A percentile compares a stretch with the other conserved stretches of the same genome.
Evolutionary conservation across 2,797 vertebrate species (phyloP).

Genomic region (Cryptoprocta ferox): DNA sequence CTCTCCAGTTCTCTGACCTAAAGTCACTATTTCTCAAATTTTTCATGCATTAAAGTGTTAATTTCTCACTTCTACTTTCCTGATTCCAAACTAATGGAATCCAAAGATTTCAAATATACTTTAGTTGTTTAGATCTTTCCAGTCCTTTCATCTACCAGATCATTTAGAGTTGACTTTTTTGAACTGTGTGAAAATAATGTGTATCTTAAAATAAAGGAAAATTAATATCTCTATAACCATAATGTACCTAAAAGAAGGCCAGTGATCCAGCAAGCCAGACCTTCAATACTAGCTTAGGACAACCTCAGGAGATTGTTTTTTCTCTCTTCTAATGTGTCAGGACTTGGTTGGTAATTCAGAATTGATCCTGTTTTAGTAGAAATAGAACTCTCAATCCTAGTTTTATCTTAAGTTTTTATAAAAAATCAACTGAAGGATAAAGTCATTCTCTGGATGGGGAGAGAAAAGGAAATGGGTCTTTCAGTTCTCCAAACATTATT

Average conservation of each 20-base stretch:
- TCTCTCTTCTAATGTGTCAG: background rate
- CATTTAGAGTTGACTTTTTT: background rate
- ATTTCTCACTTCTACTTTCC: background rate
- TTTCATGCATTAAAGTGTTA: background rate
- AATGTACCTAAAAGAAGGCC: background rate
- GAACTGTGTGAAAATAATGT: background rate
- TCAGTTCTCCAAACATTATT: background rate
- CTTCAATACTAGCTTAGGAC: background rate
- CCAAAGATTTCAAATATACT: background rate
- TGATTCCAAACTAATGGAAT: constrained; percentile 43
- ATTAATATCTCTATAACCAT: constrained; percentile 6
- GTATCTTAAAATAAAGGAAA: constrained; percentile 37
- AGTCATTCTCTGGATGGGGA: background rate
- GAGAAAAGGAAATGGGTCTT: background rate
- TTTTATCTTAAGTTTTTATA: constrained; percentile 42
- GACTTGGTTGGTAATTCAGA: constrained; percentile 28
- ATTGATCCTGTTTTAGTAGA: constrained; percentile 4
- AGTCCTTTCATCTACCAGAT: background rate
- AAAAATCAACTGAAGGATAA: background rate
- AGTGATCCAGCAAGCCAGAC: background rate
- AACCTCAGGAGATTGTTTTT: background rate
- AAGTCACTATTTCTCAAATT: constrained; percentile 15
- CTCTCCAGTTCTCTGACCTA: background rate
- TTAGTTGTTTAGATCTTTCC: constrained; percentile 5
- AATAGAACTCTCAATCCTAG: background rate